These are phyloP conservation scores for Leptarthrus brevirostris DNA, from an alignment of 2,888 invertebrate genomes.

Conservation along the genomic window DNA sequence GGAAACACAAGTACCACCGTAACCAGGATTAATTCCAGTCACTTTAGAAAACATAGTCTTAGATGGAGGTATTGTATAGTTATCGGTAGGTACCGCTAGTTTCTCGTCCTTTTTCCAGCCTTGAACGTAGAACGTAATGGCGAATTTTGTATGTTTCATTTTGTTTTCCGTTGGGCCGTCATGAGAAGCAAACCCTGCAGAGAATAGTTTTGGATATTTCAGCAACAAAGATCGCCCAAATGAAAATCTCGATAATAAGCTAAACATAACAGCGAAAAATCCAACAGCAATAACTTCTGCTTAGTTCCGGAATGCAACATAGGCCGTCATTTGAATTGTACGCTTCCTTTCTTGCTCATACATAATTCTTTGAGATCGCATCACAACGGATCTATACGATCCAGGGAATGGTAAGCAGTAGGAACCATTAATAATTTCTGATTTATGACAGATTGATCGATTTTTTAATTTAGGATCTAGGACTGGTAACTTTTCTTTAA, in stretches of 20 bases:
- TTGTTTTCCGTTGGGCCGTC: constrained; percentile 74
- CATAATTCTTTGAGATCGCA: no score
- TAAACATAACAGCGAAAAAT: constrained; percentile 73
- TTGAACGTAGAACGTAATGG: no score
- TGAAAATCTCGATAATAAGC: constrained; percentile 72
- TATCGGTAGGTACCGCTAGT: no score
- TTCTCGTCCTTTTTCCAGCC: no score
- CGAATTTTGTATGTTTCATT: constrained; percentile 72
- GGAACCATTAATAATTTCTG: no score
- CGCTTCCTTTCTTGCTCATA: constrained; percentile 75
- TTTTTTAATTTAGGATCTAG: constrained; percentile 73
- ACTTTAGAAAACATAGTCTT: constrained; percentile 75
- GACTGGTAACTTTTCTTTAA: constrained; percentile 72
- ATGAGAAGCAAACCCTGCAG: constrained; percentile 75
- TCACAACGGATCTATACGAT: constrained; percentile 84
- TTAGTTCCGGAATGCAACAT: constrained; percentile 71
- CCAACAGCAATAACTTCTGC: constrained; percentile 68
- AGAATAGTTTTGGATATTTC: no score
- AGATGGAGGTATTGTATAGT: constrained; percentile 71
- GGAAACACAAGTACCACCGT: no score
- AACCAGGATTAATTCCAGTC: no score
- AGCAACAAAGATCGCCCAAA: no score
- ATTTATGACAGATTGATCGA: no score
- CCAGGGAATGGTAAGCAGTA: constrained; percentile 86
- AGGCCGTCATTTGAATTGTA: constrained; percentile 83